A percentile compares a stretch with the other conserved stretches of the same genome.
Conservation (phyloP, 2,113 vertebrate genomes). For the Heloderma charlesbogerti region DNA sequence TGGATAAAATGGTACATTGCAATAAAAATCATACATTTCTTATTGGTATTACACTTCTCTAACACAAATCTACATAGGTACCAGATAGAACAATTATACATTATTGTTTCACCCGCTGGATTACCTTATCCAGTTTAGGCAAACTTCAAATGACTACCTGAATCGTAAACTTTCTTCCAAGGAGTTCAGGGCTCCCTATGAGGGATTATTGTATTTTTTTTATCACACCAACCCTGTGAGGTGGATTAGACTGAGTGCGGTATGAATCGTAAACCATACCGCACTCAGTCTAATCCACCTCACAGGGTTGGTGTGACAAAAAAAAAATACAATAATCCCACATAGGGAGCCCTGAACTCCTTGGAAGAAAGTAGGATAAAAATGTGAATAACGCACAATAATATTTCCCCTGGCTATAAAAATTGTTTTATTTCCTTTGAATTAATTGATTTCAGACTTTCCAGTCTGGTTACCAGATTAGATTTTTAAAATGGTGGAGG, state of each 20-base stretch:
- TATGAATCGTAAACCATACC: not conserved
- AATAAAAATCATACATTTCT: not conserved
- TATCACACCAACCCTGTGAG: too few relatives aligned
- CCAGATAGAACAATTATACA: not conserved
- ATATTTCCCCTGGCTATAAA: not conserved
- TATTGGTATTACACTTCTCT: not conserved
- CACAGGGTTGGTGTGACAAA: not conserved
- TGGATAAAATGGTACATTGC: not conserved
- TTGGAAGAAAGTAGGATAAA: not conserved
- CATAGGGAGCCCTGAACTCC: not conserved
- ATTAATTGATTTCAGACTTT: conserved; percentile 1
- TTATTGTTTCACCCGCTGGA: not conserved
- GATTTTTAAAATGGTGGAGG: not conserved
- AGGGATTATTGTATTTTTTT: not conserved
- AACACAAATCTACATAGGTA: not conserved
- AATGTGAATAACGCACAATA: not conserved
- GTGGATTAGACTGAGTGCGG: too few relatives aligned
- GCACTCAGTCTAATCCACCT: not conserved
- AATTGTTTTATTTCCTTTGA: not conserved
- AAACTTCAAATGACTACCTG: not conserved
- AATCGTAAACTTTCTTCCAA: too few relatives aligned
- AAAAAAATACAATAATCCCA: not conserved
- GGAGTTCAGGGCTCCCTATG: too few relatives aligned
- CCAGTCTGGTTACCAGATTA: not conserved
- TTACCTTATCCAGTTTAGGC: not conserved